Conservation (phyloP, 2,888 invertebrate species). For the Amblyjoppa fuscipennis region DNA sequence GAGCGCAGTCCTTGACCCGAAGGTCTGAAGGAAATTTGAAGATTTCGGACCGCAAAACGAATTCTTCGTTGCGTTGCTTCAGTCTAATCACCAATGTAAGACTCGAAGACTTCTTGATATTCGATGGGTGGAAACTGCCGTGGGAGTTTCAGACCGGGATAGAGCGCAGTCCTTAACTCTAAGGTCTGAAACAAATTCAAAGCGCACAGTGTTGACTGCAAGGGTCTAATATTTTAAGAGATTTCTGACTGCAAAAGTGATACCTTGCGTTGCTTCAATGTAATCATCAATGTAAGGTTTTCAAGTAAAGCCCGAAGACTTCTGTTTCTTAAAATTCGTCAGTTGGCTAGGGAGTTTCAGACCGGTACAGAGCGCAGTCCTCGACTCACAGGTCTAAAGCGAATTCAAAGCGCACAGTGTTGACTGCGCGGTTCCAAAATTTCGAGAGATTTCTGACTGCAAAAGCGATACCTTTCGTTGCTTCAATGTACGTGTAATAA, state of each 20-base stretch:
- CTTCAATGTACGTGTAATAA: constrained; percentile 75
- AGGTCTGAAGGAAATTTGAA: constrained; percentile 13
- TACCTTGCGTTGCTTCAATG: too few relatives aligned
- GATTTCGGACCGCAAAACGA: background rate
- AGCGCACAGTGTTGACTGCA: background rate
- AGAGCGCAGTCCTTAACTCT: background rate
- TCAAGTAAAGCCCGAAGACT: too few relatives aligned
- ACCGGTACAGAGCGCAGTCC: too few relatives aligned
- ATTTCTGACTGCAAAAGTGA: too few relatives aligned
- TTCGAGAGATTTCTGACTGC: background rate
- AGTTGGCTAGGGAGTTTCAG: too few relatives aligned
- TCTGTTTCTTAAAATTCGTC: constrained; percentile 67
- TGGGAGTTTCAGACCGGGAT: constrained; percentile 63
- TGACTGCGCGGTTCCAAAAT: background rate
- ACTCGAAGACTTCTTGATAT: constrained; percentile 80
- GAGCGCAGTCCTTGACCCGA: background rate
- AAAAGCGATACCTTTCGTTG: constrained; percentile 29
- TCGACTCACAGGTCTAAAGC: too few relatives aligned
- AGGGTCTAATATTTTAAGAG: too few relatives aligned
- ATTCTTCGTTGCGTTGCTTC: constrained; percentile 19
- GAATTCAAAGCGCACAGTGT: too few relatives aligned
- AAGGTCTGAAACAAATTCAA: constrained; percentile 16
- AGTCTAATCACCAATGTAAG: constrained; percentile 1
- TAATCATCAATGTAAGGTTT: too few relatives aligned
- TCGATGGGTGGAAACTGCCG: constrained; percentile 47